Conservation (phyloP, 2,888 invertebrate species). For the Polia nebulosa region DNA sequence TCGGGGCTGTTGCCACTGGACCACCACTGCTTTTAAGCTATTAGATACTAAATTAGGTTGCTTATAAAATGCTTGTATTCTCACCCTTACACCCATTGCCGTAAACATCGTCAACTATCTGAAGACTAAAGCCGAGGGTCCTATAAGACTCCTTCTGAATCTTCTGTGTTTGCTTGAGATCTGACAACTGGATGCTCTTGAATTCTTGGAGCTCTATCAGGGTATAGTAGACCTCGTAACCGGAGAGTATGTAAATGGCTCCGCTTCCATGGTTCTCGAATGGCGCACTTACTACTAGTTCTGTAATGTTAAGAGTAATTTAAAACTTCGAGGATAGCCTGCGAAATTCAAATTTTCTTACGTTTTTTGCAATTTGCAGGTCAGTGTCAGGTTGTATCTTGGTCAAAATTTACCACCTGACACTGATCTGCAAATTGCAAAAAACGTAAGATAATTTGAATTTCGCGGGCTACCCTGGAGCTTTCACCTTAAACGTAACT, state of each 20-base stretch:
- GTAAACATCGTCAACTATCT: constrained; percentile 74
- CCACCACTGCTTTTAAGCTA: not conserved
- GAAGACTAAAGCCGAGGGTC: constrained; percentile 78
- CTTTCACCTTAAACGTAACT: no score
- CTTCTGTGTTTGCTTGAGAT: constrained; percentile 71
- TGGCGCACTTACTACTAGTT: constrained; percentile 82
- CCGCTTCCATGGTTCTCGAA: constrained; percentile 76
- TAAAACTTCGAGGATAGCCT: not conserved
- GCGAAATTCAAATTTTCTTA: no score
- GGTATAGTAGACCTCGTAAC: constrained; percentile 70
- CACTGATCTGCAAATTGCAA: no score
- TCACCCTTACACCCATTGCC: constrained; percentile 78
- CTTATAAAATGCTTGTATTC: not conserved
- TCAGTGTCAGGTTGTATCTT: no score
- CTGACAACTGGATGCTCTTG: constrained; percentile 59
- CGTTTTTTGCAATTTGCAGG: no score
- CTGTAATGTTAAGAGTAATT: constrained; percentile 68
- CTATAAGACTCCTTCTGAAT: constrained; percentile 63
- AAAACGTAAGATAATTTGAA: no score
- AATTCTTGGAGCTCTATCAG: constrained; percentile 39
- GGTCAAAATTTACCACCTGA: no score
- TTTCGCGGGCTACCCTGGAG: no score
- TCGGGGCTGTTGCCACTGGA: no score
- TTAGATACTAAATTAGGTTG: not conserved
- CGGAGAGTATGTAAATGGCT: constrained; percentile 79